Evolutionary conservation across 2,113 vertebrate species (phyloP), one percentile per base, ranked within the genome.

Genomic region (Chionis minor): DNA sequence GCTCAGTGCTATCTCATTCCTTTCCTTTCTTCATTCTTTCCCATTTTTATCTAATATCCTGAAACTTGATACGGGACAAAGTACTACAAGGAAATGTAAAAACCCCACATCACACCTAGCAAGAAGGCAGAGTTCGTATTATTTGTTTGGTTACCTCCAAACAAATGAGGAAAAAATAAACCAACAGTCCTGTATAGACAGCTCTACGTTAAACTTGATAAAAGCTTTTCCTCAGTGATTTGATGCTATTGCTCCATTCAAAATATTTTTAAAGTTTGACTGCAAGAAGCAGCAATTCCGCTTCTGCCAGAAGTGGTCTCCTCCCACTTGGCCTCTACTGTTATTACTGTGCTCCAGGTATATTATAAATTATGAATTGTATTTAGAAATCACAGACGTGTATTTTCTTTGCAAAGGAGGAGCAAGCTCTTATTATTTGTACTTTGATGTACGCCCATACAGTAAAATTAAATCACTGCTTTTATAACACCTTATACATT

Each of bases 321-420:
- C 92, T 95, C 95, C 89, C 44, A 88, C 66, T 88, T 47, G 4
- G 81, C 78, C 65, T 95, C 66, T 75, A 4, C 47, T 72, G 52
- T 75, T 94, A 91, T 92, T 95, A 62, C 21, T 58, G 45, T 26
- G 66, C 73, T 94, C 45, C 83, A 82, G 58, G 65, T 86, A 72
- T 78, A 89, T 83, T 82, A 95, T 89, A 89, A 94, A 94, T 93
- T 94, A 92, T 89, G 77, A 91, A 96, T 89, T 91, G 61, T 55
- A 75, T 94, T 94, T 85, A 81, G 63, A 82, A 89, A 88, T 85
- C 89, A 62, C 81, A 95, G 86, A 77, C 2, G 0, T 28, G 63
- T 77, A 51, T 87, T 94, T 95, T 84, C 88, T 61, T 91, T 87
- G 65, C 45, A 81, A 81, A 92, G 67, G 82, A 49, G 30, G 54